Conservation (phyloP, 2,888 invertebrate species). For the Germaria angustata region DNA sequence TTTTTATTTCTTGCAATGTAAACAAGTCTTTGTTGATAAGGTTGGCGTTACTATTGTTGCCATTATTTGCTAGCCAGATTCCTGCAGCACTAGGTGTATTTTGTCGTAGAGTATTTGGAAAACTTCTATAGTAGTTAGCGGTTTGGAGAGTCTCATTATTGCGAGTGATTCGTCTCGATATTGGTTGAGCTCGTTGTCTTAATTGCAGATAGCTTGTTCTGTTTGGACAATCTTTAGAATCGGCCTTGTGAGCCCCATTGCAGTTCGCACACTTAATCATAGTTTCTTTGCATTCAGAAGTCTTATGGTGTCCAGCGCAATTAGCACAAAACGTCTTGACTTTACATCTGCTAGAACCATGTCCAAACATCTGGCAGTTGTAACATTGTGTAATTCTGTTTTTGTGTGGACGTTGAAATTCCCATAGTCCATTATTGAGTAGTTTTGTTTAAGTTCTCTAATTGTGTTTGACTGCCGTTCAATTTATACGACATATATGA, state of each 20-base stretch:
- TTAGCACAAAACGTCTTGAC: slow-evolving; percentile 14
- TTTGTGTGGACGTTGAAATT: slow-evolving; percentile 24
- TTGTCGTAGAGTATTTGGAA: slow-evolving; percentile 5
- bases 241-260: neutral
- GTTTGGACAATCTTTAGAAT: neutral
- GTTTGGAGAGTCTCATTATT: neutral
- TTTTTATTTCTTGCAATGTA: slow-evolving; percentile 6
- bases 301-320: slow-evolving; percentile 18
- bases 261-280: neutral
- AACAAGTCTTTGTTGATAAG: neutral
- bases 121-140: neutral
- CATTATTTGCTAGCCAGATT: neutral
- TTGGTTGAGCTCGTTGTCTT: neutral
- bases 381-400: too few relatives aligned
- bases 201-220: too few relatives aligned
- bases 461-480: slow-evolving; percentile 15
- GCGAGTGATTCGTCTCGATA: neutral
- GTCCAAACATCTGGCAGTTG: too few relatives aligned
- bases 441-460: slow-evolving; percentile 5
- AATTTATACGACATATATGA: slow-evolving; percentile 7
- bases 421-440: slow-evolving; percentile 4
- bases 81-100: neutral
- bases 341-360: neutral
- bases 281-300: neutral
- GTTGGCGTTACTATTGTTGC: neutral